Evolutionary conservation across 2,888 invertebrate genomes (phyloP).

Genomic region (Rhingia campestris): DNA sequence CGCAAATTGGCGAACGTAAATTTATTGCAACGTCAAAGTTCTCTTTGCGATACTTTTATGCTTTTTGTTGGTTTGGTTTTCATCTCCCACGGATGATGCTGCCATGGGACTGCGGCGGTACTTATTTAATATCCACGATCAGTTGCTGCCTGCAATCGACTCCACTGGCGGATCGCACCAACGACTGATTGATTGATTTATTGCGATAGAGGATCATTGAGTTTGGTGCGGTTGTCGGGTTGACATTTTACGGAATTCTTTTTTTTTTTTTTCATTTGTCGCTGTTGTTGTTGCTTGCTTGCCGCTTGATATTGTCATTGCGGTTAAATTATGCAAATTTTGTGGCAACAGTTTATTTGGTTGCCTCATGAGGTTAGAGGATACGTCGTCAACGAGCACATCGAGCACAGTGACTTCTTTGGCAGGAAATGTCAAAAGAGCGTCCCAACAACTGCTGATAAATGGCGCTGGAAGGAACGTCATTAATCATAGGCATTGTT

Average conservation of each 20-base stretch:
- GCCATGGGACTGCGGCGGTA: slow-evolving; percentile 12
- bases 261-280: background rate
- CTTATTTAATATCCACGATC: slow-evolving; percentile 60
- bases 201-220: slow-evolving; percentile 61
- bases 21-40: slow-evolving; percentile 66
- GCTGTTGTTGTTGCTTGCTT: background rate
- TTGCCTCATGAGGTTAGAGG: slow-evolving; percentile 8
- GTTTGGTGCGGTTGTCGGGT: slow-evolving; percentile 28
- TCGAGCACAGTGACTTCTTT: slow-evolving; percentile 18
- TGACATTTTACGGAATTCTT: slow-evolving; percentile 49
- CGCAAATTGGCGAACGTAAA: slow-evolving; percentile 60
- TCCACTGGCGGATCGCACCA: slow-evolving; percentile 38
- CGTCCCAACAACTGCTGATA: slow-evolving; percentile 5
- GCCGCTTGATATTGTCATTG: background rate
- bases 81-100: slow-evolving; percentile 39
- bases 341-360: background rate
- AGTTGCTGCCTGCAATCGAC: slow-evolving; percentile 34
- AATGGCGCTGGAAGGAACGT: slow-evolving; percentile 22
- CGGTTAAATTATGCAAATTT: slow-evolving; percentile 57
- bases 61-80: slow-evolving; percentile 10
- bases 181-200: slow-evolving; percentile 69
- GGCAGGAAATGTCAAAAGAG: slow-evolving; percentile 49
- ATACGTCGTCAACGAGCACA: slow-evolving; percentile 4
- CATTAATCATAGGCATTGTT: slow-evolving; percentile 40
- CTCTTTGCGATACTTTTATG: background rate